Evolutionary conservation across 2,113 vertebrate species (phyloP).

Genomic region (Diadophis punctatus): DNA sequence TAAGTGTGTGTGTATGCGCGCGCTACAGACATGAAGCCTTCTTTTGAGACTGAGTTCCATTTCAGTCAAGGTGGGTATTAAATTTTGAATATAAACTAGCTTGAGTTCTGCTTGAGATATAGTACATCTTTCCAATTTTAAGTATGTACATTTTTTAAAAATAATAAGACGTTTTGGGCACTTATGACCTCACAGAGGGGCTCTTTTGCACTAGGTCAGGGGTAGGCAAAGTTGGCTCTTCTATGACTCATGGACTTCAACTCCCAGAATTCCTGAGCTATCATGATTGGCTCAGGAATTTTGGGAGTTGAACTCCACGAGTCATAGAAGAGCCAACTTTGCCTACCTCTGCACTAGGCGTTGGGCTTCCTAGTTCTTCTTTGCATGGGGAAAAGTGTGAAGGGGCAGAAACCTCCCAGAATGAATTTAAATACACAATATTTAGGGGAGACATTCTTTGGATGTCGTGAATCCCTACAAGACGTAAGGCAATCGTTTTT

Average conservation of each 20-base stretch:
- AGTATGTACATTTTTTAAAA: not conserved
- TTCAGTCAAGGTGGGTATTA: not conserved
- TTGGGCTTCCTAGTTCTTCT: not conserved
- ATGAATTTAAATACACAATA: not conserved
- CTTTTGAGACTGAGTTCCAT: not conserved
- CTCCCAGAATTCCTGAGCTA: no score
- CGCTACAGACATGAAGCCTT: not conserved
- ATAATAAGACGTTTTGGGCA: not conserved
- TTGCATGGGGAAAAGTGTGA: not conserved
- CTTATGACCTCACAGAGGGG: not conserved
- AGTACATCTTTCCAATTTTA: not conserved
- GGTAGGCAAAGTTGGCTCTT: no score
- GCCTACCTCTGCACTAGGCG: no score
- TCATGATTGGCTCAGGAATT: no score
- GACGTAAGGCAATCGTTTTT: not conserved
- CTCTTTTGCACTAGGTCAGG: no score
- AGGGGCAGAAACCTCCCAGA: not conserved
- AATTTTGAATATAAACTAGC: not conserved
- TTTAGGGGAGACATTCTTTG: not conserved
- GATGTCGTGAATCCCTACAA: not conserved
- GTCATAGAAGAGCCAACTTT: no score
- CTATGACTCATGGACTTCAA: no score
- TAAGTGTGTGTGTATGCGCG: no score
- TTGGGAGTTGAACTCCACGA: no score
- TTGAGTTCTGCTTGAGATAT: not conserved